Percentiles rank a stretch among this genome's conserved stretches.
Evolutionary conservation across 2,888 invertebrate species (phyloP).

Genomic region (Lepidochrysops patricia): DNA sequence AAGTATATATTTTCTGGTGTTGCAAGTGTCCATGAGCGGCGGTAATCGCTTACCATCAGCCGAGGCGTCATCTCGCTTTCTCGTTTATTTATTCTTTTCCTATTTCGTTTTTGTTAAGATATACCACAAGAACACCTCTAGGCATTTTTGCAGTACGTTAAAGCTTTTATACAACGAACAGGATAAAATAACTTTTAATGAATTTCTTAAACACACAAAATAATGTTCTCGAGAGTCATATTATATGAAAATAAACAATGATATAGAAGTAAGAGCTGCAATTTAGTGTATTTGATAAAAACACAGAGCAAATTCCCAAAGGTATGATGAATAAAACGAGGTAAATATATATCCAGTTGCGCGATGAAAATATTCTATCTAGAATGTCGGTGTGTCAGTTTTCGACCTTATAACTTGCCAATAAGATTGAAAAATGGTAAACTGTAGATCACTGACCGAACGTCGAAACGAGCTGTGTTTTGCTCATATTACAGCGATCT

Average conservation of each 20-base stretch:
- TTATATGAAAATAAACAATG: neutral
- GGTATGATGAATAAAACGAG: neutral
- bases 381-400: no score
- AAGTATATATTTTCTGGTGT: no score
- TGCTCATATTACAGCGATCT: neutral
- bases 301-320: neutral
- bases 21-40: no score
- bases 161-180: slow-evolving; percentile 26
- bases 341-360: neutral
- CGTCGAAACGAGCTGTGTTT: neutral
- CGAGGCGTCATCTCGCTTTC: no score
- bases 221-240: neutral
- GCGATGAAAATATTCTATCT: neutral
- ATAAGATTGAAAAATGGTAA: no score
- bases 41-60: no score
- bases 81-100: no score
- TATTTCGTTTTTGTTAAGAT: neutral
- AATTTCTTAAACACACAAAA: slow-evolving; percentile 21
- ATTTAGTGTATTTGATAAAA: neutral
- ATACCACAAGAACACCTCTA: neutral
- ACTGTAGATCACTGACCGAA: no score
- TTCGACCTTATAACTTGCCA: no score
- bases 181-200: slow-evolving; percentile 60
- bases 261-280: neutral
- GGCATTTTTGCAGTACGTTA: neutral